These are phyloP conservation scores for Lasiurus borealis DNA, from an alignment of 2,113 vertebrate genomes.

Conservation along the genomic window DNA sequence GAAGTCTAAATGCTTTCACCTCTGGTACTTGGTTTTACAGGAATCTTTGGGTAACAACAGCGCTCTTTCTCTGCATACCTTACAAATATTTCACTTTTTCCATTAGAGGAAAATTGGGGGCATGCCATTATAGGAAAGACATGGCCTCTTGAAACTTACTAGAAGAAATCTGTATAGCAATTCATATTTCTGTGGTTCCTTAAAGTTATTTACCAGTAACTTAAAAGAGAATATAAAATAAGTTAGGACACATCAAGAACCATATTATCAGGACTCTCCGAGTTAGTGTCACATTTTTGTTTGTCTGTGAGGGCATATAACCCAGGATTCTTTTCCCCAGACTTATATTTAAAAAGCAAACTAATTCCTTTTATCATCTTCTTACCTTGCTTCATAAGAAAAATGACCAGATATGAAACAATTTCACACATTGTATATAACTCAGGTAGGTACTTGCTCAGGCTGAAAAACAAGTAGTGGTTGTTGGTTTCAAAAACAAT, in stretches of 20 bases:
- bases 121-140: neutral
- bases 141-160: neutral
- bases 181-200: constrained; percentile 6
- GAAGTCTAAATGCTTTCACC: neutral
- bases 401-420: neutral
- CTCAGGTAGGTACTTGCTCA: neutral
- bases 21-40: neutral
- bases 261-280: rapidly evolving
- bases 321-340: neutral
- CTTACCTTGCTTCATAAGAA: constrained; percentile 25
- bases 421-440: neutral
- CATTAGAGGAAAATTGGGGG: neutral
- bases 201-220: constrained; percentile 33
- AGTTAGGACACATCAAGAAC: neutral
- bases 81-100: neutral
- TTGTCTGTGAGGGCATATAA: neutral
- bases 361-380: neutral
- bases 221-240: constrained; percentile 22
- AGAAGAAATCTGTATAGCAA: constrained; percentile 6
- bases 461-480: constrained; percentile 24
- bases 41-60: neutral
- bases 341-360: neutral
- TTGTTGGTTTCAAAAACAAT: neutral
- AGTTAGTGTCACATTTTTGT: neutral
- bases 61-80: neutral